A percentile compares a stretch with the other conserved stretches of the same genome.
Evolutionary conservation across 2,888 invertebrate species (phyloP).

Genomic region (Drosophila sordidula): DNA sequence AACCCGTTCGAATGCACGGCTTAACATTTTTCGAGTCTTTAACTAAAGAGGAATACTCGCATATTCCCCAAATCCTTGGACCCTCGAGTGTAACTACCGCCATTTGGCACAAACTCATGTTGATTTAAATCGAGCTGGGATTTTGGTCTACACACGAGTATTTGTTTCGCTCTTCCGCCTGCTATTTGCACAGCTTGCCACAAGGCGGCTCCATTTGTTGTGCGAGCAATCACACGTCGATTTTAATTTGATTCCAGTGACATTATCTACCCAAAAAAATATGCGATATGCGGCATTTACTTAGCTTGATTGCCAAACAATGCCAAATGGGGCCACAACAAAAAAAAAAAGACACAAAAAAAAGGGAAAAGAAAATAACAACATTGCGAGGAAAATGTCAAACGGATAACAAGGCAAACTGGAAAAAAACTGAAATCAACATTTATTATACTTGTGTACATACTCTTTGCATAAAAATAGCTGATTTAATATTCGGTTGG

Average conservation of each 20-base stretch:
- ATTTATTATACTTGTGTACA: conserved; percentile 24
- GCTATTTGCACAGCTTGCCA: background rate
- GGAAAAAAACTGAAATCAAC: conserved; percentile 19
- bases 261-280: conserved; percentile 35
- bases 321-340: background rate
- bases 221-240: conserved; percentile 30
- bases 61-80: background rate
- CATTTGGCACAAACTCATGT: background rate
- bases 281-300: conserved; percentile 51
- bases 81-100: background rate
- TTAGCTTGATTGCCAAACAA: conserved; percentile 62
- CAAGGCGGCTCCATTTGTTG: background rate
- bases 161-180: conserved; percentile 13
- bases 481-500: conserved; percentile 11
- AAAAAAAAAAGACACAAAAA: conserved; percentile 8
- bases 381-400: conserved; percentile 5
- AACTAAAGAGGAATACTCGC: too few relatives aligned
- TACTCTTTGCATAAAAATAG: conserved; percentile 16
- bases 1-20: background rate
- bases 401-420: conserved; percentile 10
- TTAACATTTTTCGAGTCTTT: background rate
- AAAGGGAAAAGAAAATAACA: conserved; percentile 20
- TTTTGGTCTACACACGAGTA: background rate
- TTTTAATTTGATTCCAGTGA: conserved; percentile 59
- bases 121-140: conserved; percentile 10